Evolutionary conservation across 2,797 vertebrate species (phyloP).

Genomic region (Amblyraja radiata): DNA sequence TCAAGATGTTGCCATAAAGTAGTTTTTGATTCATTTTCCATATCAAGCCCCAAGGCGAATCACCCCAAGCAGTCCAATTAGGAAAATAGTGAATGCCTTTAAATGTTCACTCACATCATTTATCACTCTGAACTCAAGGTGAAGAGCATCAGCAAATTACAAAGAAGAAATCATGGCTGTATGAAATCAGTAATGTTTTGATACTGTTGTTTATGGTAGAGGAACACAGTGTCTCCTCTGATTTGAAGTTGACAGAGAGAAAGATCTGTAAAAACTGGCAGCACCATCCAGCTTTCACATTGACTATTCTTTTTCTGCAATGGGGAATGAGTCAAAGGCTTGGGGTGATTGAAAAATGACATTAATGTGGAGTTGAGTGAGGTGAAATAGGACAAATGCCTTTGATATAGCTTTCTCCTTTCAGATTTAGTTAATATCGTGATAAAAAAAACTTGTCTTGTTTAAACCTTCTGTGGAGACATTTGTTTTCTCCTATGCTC

Average conservation of each 20-base stretch:
- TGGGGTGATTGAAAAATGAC: neutral
- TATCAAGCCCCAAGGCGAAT: slow-evolving; percentile 43
- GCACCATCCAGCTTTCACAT: neutral
- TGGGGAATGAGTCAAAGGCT: neutral
- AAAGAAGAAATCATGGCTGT: slow-evolving; percentile 51
- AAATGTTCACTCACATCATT: slow-evolving; percentile 43
- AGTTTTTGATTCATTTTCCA: slow-evolving; percentile 47
- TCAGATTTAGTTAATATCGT: neutral
- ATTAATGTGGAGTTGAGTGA: slow-evolving; percentile 11
- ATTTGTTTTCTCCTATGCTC: neutral
- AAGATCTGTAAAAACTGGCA: neutral
- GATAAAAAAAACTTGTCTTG: neutral
- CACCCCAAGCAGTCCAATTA: slow-evolving; percentile 47
- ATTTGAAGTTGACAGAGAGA: slow-evolving; percentile 38
- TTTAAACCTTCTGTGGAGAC: neutral
- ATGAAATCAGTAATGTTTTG: slow-evolving; percentile 48
- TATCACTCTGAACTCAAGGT: slow-evolving; percentile 41
- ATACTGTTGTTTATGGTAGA: slow-evolving; percentile 59
- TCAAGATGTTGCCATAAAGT: slow-evolving; percentile 42
- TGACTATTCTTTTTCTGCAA: neutral
- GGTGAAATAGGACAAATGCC: neutral
- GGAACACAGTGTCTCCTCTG: slow-evolving; percentile 47
- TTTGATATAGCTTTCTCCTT: slow-evolving; percentile 28
- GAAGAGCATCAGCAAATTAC: slow-evolving; percentile 43
- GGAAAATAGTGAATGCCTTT: slow-evolving; percentile 48